phyloP scores from a whole-genome alignment of 2,113 vertebrate species.

The Etheostoma spectabile region DNA sequence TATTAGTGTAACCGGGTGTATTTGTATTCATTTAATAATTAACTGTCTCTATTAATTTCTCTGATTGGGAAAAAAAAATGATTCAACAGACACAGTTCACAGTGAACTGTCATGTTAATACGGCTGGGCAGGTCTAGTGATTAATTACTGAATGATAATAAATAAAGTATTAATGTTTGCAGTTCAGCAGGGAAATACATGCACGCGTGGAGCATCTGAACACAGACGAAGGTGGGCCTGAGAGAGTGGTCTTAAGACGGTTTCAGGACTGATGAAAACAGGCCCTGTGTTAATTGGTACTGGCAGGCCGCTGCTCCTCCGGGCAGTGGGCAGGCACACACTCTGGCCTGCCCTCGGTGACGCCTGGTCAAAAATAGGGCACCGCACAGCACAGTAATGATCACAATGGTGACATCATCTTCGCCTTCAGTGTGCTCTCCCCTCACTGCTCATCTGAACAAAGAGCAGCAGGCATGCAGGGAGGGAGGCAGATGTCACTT shows the following conservation, averaged over 20 bases:
- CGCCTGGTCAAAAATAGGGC: constrained; percentile 84
- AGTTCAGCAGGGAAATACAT: neutral
- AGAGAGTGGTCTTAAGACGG: constrained; percentile 68
- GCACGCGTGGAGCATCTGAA: constrained; percentile 24
- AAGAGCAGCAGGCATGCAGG: constrained; percentile 80
- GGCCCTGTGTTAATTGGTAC: constrained; percentile 76
- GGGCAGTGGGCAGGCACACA: constrained; percentile 75
- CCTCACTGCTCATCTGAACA: constrained; percentile 76
- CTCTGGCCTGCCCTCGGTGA: constrained; percentile 74
- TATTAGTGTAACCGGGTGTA: constrained; percentile 15
- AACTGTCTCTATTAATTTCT: constrained; percentile 24
- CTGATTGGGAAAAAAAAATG: constrained; percentile 42
- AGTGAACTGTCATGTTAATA: constrained; percentile 6
- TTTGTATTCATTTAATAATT: constrained; percentile 29
- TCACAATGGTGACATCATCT: constrained; percentile 83
- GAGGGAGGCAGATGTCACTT: constrained; percentile 82
- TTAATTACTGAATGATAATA: constrained; percentile 15
- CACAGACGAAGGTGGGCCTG: constrained; percentile 48
- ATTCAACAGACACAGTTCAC: constrained; percentile 34
- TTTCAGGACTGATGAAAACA: constrained; percentile 69
- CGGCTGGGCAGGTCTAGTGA: neutral
- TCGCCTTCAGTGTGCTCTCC: constrained; percentile 75
- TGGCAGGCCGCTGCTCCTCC: constrained; percentile 79
- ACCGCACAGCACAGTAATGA: constrained; percentile 75
- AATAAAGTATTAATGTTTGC: neutral